Evolutionary conservation across 2,888 invertebrate species (phyloP), one percentile per base, ranked within the genome.

Genomic region (Pedicia rivosa): DNA sequence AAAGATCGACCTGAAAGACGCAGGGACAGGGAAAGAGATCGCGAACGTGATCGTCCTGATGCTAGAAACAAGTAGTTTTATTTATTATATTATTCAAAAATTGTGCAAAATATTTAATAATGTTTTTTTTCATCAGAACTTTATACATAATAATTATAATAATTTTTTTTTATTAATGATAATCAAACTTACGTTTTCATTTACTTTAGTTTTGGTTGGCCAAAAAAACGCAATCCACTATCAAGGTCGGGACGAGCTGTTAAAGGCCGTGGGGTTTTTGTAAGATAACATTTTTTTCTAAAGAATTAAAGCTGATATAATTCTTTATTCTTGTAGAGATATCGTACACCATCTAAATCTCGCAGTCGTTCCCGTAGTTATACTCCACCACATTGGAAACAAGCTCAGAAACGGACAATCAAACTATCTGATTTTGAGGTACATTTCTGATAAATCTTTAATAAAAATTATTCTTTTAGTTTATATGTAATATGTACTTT

Each of bases 381-480:
- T 19, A 94, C 94, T 2, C 94, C 94, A 8, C 86, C 91, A 6
- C 92, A 94, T 61, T 94, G 94, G 94, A 74, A 82, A 28, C 79
- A 84, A 51, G 90, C 88, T 41, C 83, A 87, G 56, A 71, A 79
- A 15, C 70, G 86, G 36, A 82, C 83, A 34, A 82, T 90, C 44
- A 83, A 84, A 55, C 64, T 84, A 2, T 76, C 79, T 0, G 83
- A 88, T 50, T 74, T 80, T 50, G 81, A 86, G 67, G 75, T 73
- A 49, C 38, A 38, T 38, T 5, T 20, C n/a, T n/a, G n/a, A n/a
- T n/a, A n/a, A n/a, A 12, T n/a, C 19, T 14, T 19, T 25, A 19
- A 22, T 29, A n/a, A 19, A 9, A 10, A n/a, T 37, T 35, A 19
- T 17, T 16, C 33, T 39, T 12, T 13, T 25, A 13, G 7, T 24